Evolutionary conservation across 2,113 vertebrate species (phyloP).

Genomic region (Limanda limanda): DNA sequence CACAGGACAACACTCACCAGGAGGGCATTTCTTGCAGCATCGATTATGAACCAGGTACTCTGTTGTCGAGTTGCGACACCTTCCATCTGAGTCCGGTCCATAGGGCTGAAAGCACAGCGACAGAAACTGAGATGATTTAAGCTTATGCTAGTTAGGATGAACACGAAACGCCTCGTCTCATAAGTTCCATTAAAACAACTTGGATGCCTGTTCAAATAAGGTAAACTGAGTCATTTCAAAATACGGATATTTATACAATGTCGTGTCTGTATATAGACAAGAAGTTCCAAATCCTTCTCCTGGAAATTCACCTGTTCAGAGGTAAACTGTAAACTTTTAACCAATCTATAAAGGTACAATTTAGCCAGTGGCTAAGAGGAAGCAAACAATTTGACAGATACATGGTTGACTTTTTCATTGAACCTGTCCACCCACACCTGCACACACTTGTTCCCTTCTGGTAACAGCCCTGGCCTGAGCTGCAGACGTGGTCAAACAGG

Average conservation of each 20-base stretch:
- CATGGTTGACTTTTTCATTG: not conserved
- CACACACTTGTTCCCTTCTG: slow-evolving; percentile 32
- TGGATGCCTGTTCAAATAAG: not conserved
- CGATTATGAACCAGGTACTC: slow-evolving; percentile 34
- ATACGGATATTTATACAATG: too few species aligned
- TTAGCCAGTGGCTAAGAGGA: slow-evolving; percentile 5
- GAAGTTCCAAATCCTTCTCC: too few species aligned
- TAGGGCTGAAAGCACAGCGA: slow-evolving; percentile 69
- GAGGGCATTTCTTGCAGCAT: slow-evolving; percentile 79
- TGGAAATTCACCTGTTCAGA: too few species aligned
- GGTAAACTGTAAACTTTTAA: too few species aligned
- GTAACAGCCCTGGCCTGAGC: slow-evolving; percentile 3
- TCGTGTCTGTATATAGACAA: too few species aligned
- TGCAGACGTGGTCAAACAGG: slow-evolving; percentile 37
- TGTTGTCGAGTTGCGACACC: slow-evolving; percentile 21
- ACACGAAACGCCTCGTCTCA: too few species aligned
- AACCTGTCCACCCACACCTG: slow-evolving; percentile 29
- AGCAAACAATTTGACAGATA: not conserved
- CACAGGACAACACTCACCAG: slow-evolving; percentile 68
- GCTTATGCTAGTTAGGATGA: too few species aligned
- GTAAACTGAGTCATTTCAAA: not conserved
- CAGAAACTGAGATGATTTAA: slow-evolving; percentile 19
- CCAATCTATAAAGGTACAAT: not conserved
- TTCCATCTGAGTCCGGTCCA: not conserved
- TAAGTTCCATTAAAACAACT: too few species aligned